Evolutionary conservation across 1,140 invertebrate species (phyloP), one percentile per base, ranked within the genome.

Genomic region (Pseudomyrmex cubaensis): DNA sequence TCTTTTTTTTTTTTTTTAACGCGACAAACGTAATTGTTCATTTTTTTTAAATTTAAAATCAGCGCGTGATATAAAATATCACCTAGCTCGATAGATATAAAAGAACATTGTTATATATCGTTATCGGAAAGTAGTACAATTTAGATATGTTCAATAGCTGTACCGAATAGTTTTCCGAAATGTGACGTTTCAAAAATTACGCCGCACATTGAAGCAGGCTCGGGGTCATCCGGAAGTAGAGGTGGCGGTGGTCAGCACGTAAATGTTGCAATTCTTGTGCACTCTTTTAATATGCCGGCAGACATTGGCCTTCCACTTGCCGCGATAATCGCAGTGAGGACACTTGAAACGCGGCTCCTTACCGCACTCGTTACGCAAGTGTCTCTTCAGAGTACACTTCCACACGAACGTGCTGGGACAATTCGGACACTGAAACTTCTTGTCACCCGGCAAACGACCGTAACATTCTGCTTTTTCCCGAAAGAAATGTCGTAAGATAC

Each of bases 321-420:
- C 91, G 8, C 87, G 87, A 50, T 93, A 90, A 25, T 78, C 69
- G 77, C 94, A 95, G 72, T 92, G 86, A 3, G 92, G 92, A 86
- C 95, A 95, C 82, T 20, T 2, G n/a, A 95, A 94, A 67, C 94
- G 89, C 7, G 95, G 94, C 72, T 95, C 94, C 48, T 95, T 92
- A 4, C 94, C 94, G 75, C 95, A 95, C 20, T 12, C 63, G 46
- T 72, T 64, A 5, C 44, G 5, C 1, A 46, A 0, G 44, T 85
- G 77, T 15, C 10, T 12, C 9, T n/a, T 69, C 10, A 85, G 20
- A 10, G 35, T 84, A 1, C 46, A 72, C 35, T 76, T 82, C 69
- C 52, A 66, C n/a, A 76, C 46, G 20, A 90, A 90, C 8, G 8
- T 57, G 17, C 64, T 59, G 2, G 35, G 8, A 48, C 87, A 90